Base-by-base conservation (phyloP, 2,888 invertebrate species). In the Lymantria monacha region DNA sequence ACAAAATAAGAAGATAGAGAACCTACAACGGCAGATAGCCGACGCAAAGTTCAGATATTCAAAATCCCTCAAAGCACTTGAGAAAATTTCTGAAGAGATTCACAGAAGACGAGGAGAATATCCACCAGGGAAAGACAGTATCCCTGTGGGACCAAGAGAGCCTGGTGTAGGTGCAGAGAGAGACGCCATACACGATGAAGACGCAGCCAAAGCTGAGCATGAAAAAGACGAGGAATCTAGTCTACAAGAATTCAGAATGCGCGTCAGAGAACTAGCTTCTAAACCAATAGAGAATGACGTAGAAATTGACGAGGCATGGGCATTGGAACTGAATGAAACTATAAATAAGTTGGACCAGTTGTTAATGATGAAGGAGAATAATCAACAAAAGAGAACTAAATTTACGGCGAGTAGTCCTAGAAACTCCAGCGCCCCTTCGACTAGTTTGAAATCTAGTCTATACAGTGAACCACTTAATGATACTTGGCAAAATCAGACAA, bases 81-180 rank as follows among this genome's bases (percentile, higher is more conserved):
- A 98, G 81, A 94, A 95, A 65, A 98, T 98, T 56, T 98, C 98
- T 9, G 97, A 98, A 85, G 97, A 97, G 75, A 98, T 97, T 62
- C 97, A 97, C 79, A 93, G 94, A 74, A 91, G 95, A 9, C 83
- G 92, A 47, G 94, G 94, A 45, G 93, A 93, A 44, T 91, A 89
- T 41, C 87, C 82, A 0, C 87, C 87, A 0, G 87, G 82, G 0
- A 88, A 88, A 44, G 85, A 93, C 69, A 79, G 83, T 0, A 80
- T 85, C 30, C 91, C 92, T 0, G 91, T 92, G 0, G 92, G 92
- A 0, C 89, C 91, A 0, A 81, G 94, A 43, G 95, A 95, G 69
- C 96, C 96, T 0, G 96, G 96, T 0, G 96, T 96, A 0, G 96
- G 96, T 0, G 95, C 96, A 0, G 96, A 96, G 84, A 81, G 93